Percentiles rank a stretch among this genome's conserved stretches.
Evolutionary conservation across 35 echinoderm and acorn worm species (phyloP).

Genomic region (Stichopus chloronotus): DNA sequence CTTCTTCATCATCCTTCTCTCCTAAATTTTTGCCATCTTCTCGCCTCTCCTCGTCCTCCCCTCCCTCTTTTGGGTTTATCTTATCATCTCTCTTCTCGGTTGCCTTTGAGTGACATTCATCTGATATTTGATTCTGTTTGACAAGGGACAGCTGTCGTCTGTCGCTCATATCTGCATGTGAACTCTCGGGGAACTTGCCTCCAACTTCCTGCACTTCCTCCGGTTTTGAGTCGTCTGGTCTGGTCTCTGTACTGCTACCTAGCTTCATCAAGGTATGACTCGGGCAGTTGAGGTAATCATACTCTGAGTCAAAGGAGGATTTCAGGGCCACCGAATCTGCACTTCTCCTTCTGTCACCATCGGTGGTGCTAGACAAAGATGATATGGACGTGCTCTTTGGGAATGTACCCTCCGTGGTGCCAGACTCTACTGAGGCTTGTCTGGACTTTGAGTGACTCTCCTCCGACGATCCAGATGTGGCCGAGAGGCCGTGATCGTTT

Average conservation of each 20-base stretch:
- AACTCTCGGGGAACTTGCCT: not conserved
- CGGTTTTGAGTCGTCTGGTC: not conserved
- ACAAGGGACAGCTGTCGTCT: slow-evolving; percentile 53
- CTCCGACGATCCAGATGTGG: slow-evolving; percentile 36
- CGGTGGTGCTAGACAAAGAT: slow-evolving; percentile 81
- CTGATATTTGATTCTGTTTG: slow-evolving; percentile 41
- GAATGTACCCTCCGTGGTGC: slow-evolving; percentile 78
- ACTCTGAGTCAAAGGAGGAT: slow-evolving; percentile 54
- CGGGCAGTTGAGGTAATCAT: slow-evolving; percentile 12
- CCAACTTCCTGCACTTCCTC: not conserved
- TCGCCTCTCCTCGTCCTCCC: slow-evolving; percentile 29
- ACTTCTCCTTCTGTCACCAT: slow-evolving; percentile 69
- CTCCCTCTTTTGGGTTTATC: not conserved
- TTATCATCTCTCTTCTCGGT: not conserved
- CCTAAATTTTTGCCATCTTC: slow-evolving; percentile 18
- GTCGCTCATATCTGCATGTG: not conserved
- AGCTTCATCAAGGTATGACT: slow-evolving; percentile 21
- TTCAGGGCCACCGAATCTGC: slow-evolving; percentile 43
- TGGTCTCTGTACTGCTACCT: not conserved
- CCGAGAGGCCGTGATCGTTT: not conserved
- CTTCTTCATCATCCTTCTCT: slow-evolving; percentile 26
- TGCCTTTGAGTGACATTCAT: not conserved
- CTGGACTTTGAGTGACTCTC: slow-evolving; percentile 66
- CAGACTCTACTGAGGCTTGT: slow-evolving; percentile 85
- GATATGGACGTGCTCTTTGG: slow-evolving; percentile 93